phyloP scores from a whole-genome alignment of 2,888 invertebrate species.

The Eristalis tenax region DNA sequence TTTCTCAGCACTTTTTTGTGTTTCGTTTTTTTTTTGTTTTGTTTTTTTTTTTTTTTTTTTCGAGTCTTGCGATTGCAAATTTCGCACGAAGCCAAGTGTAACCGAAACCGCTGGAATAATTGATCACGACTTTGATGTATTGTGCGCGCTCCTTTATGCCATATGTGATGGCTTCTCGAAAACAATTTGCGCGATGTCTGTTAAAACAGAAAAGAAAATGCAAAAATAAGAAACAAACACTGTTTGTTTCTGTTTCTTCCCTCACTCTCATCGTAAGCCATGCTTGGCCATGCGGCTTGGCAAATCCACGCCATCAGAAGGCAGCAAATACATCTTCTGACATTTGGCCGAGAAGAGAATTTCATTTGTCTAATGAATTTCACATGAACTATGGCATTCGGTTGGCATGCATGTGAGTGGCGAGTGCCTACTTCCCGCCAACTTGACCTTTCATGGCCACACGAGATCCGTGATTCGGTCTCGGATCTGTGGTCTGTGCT shows the following conservation, averaged over 20 bases:
- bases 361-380: conserved; percentile 43
- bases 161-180: conserved; percentile 49
- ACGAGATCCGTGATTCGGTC: conserved; percentile 4
- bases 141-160: conserved; percentile 41
- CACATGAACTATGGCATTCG: conserved; percentile 59
- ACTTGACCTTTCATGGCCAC: conserved; percentile 66
- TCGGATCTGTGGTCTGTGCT: conserved; percentile 2
- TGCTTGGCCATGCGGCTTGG: conserved; percentile 26
- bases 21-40: conserved; percentile 8
- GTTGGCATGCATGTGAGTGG: neutral
- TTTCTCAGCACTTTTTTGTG: neutral
- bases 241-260: neutral
- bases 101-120: conserved; percentile 69
- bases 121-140: conserved; percentile 71
- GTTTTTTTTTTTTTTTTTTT: conserved; percentile 1
- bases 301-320: neutral
- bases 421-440: conserved; percentile 18
- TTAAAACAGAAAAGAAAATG: neutral
- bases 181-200: conserved; percentile 38
- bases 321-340: conserved; percentile 51
- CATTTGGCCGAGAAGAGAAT: conserved; percentile 61
- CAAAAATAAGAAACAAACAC: conserved; percentile 8
- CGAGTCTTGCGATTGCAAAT: conserved; percentile 42
- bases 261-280: neutral
- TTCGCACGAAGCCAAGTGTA: conserved; percentile 67